Evolutionary conservation across 2,113 vertebrate species (phyloP).

Genomic region (Lanius collurio): DNA sequence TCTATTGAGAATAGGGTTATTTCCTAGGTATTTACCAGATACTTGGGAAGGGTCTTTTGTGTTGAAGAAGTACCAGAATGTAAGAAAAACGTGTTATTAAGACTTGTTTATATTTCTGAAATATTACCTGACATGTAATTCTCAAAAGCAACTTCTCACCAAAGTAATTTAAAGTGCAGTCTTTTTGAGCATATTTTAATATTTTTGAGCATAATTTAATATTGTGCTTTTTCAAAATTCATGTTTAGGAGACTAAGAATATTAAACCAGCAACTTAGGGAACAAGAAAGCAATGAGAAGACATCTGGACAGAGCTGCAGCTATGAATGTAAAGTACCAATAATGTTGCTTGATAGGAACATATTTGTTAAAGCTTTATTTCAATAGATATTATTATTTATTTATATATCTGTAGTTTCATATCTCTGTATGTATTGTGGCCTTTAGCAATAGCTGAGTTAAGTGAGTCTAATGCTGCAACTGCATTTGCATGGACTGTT

Average conservation of each 20-base stretch:
- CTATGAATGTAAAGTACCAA: conserved; percentile 78
- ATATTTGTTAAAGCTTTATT: not conserved
- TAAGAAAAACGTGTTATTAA: not conserved
- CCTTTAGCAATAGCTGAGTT: not conserved
- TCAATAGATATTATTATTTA: not conserved
- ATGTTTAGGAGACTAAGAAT: conserved; percentile 76
- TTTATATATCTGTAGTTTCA: not conserved
- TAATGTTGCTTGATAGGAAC: not conserved
- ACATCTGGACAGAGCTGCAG: conserved; percentile 58
- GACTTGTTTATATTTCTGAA: not conserved
- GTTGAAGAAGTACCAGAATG: not conserved
- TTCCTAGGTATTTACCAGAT: not conserved
- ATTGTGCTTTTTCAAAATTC: conserved; percentile 41
- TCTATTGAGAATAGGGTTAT: not conserved
- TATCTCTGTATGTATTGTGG: not conserved
- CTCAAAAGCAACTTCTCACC: not conserved
- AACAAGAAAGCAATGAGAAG: conserved; percentile 73
- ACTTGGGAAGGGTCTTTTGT: not conserved
- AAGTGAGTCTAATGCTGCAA: not conserved
- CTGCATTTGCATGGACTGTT: not conserved
- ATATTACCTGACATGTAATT: not conserved
- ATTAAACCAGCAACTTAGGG: conserved; percentile 81
- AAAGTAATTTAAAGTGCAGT: not conserved
- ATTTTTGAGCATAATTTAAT: not conserved
- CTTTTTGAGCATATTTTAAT: not conserved